Conservation (phyloP, 2,113 vertebrate genomes). For the Lota lota region DNA sequence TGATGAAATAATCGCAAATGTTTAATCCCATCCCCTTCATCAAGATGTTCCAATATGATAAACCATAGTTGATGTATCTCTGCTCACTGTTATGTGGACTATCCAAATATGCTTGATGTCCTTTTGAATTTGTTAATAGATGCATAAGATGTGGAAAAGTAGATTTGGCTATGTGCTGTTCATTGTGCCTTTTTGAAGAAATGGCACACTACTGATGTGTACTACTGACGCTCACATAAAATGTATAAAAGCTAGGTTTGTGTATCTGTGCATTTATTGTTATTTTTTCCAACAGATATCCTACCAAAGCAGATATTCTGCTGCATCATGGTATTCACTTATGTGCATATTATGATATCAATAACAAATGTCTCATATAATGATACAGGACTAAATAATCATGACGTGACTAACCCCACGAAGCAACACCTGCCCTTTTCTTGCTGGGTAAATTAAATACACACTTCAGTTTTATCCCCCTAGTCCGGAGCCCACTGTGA, state of each 20-base stretch:
- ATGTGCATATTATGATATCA: too few species aligned
- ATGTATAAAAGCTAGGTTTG: background rate
- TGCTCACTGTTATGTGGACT: too few species aligned
- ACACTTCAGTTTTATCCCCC: too few species aligned
- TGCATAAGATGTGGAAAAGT: too few species aligned
- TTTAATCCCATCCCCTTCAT: constrained; percentile 40
- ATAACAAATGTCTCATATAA: too few species aligned
- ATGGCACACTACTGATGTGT: background rate
- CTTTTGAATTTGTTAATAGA: too few species aligned
- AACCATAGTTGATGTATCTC: too few species aligned
- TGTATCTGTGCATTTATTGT: constrained; percentile 12
- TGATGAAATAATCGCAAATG: constrained; percentile 51
- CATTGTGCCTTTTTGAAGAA: constrained; percentile 57
- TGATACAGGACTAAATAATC: too few species aligned
- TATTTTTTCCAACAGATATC: constrained; percentile 4
- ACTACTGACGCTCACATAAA: constrained; percentile 30
- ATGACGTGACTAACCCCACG: background rate
- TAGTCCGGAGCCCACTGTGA: too few species aligned
- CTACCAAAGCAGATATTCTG: background rate
- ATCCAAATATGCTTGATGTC: background rate
- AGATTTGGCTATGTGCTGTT: too few species aligned
- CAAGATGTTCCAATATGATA: background rate
- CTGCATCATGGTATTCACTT: background rate
- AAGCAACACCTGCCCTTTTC: too few species aligned
- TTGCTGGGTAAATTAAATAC: too few species aligned